Evolutionary conservation across 2,113 vertebrate species (phyloP), one percentile per base, ranked within the genome.

Genomic region (Pseudopipra pipra): DNA sequence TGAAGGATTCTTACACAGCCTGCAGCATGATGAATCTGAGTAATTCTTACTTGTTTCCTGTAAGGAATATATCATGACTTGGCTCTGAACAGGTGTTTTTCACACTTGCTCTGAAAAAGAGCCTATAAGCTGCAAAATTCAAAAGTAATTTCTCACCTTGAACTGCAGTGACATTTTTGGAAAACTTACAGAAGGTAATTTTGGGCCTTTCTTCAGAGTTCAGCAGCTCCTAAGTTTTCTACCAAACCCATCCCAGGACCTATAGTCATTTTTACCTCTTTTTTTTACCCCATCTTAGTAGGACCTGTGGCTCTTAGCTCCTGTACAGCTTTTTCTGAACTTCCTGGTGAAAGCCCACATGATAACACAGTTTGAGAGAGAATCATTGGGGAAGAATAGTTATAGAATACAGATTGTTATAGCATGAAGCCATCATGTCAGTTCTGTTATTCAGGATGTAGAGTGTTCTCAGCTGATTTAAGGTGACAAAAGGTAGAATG

Each of bases 401-500:
- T 61, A 37, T 16, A 59, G 55, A 59, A 73, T 54, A 28, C 9
- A 23, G 30, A 43, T 37, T 65, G 10, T 22, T 83, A 62, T 14
- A 9, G 1, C 1, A 0, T 47, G 20, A 81, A 79, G n/a, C 5
- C 20, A 23, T 25, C 23, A 3, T 27, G 21, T 51, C 18, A 30
- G 21, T 39, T 74, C 68, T 63, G 2, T 16, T 91, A 16, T 62
- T 75, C 44, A 43, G 35, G 27, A 14, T 33, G 13, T 17, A 35
- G 28, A 83, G 14, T 10, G 8, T 25, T 62, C 22, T 86, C 46
- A 71, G 30, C 5, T 49, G 28, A n/a, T 13, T 44, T 72, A 68
- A 85, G 41, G 18, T 35, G 13, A 47, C 6, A 65, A 52, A 12
- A 52, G 17, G 12, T 28, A 18, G 31, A 76, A 68, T 5, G 28